Conservation (phyloP, 1,140 invertebrate species). For the Papilio polytes region DNA sequence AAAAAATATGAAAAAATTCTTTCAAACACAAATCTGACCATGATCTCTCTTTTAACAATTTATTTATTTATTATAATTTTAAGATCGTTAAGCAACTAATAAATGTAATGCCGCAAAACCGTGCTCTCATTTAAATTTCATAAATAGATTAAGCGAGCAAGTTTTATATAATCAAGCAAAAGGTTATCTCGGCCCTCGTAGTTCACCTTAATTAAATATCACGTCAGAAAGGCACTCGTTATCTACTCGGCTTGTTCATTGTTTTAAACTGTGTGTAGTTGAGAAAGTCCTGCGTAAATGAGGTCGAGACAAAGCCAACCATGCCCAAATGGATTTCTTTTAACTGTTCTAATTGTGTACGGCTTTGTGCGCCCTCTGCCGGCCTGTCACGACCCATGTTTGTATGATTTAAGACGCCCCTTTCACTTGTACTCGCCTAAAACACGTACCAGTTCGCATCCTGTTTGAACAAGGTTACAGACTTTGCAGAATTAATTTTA, state of each 20-base stretch:
- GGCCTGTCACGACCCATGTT: conserved; percentile 9
- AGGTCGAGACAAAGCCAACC: neutral
- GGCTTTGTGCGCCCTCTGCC: conserved; percentile 1
- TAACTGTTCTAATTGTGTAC: conserved; percentile 1
- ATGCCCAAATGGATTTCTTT: conserved; percentile 20
- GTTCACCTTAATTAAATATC: conserved; percentile 14
- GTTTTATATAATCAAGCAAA: conserved; percentile 7
- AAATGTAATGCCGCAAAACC: neutral
- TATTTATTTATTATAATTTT: too few relatives aligned
- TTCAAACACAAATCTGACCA: too few relatives aligned
- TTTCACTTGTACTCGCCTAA: neutral
- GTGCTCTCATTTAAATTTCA: neutral
- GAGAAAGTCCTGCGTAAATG: conserved; percentile 9
- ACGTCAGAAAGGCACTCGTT: conserved; percentile 13
- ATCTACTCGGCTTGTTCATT: conserved; percentile 9
- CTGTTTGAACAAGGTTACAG: conserved; percentile 18
- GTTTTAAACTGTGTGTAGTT: conserved; percentile 5
- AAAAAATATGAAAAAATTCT: neutral
- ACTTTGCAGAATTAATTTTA: conserved; percentile 9
- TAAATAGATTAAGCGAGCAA: neutral
- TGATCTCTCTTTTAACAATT: too few relatives aligned
- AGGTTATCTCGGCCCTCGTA: neutral
- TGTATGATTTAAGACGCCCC: conserved; percentile 14
- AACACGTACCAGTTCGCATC: conserved; percentile 18
- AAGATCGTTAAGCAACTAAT: neutral